A percentile compares a stretch with the other conserved stretches of the same genome.
These are phyloP conservation scores for Acleris laterana DNA, from an alignment of 2,888 invertebrate genomes.

Conservation along the genomic window DNA sequence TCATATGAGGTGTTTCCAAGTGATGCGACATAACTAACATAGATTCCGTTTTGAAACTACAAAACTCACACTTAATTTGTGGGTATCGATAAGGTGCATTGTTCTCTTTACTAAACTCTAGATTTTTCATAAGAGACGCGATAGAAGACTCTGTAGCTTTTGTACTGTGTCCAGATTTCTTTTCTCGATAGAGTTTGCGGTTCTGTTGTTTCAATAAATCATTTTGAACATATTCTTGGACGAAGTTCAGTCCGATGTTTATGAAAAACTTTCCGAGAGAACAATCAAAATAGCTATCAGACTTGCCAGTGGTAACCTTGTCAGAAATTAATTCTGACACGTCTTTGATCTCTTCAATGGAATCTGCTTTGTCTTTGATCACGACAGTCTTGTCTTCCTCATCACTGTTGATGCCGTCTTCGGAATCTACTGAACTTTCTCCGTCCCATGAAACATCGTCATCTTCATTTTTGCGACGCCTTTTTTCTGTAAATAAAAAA, in stretches of 20 bases:
- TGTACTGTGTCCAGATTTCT: conserved; percentile 85
- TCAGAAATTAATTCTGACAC: conserved; percentile 65
- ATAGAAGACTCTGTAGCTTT: conserved; percentile 90
- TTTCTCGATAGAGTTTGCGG: conserved; percentile 90
- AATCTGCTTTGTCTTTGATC: conserved; percentile 82
- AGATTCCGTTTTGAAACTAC: conserved; percentile 95
- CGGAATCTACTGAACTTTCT: conserved; percentile 78
- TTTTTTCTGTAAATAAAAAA: conserved; percentile 53
- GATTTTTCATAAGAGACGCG: conserved; percentile 91
- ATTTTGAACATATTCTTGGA: conserved; percentile 96
- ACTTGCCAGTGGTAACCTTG: conserved; percentile 70
- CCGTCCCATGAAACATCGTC: conserved; percentile 86
- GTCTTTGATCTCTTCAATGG: conserved; percentile 78
- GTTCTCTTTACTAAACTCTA: conserved; percentile 93
- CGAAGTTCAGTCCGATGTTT: conserved; percentile 95
- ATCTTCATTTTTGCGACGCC: conserved; percentile 65
- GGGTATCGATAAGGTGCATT: conserved; percentile 91
- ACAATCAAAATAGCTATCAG: conserved; percentile 91
- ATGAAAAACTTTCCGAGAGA: conserved; percentile 95
- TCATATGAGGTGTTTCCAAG: conserved; percentile 95
- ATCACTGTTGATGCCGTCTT: conserved; percentile 73
- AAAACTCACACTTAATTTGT: conserved; percentile 93
- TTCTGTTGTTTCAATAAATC: conserved; percentile 95
- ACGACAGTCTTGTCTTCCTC: conserved; percentile 72
- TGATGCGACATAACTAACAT: conserved; percentile 93